These are phyloP conservation scores for Amphiura filiformis DNA, from an alignment of 35 echinoderm and acorn worm species.

Conservation along the genomic window DNA sequence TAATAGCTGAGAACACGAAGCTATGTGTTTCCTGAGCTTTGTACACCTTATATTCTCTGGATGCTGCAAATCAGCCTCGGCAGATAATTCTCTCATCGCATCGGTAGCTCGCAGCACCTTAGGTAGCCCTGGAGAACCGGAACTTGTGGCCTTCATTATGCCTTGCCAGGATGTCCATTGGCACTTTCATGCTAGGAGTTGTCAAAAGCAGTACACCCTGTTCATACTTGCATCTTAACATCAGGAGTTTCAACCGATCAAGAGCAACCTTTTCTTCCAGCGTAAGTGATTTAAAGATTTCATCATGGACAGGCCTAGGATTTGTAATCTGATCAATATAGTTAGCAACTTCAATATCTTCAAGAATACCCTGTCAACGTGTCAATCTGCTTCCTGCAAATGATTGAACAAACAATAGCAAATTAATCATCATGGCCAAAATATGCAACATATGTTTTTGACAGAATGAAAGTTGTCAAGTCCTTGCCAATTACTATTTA, in stretches of 20 bases:
- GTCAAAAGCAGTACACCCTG: neutral
- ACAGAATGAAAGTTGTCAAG: too few relatives aligned
- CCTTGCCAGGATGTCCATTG: neutral
- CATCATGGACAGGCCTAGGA: neutral
- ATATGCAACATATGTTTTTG: too few relatives aligned
- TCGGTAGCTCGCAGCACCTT: neutral
- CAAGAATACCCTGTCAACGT: too few relatives aligned
- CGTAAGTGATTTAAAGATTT: neutral
- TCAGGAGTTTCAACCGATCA: neutral
- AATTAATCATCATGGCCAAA: too few relatives aligned
- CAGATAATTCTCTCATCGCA: neutral
- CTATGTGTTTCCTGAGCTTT: neutral
- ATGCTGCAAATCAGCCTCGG: neutral
- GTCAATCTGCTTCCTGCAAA: too few relatives aligned
- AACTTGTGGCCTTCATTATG: neutral
- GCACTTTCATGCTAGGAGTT: neutral
- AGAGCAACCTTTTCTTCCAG: neutral
- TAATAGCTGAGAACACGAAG: neutral
- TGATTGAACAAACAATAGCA: too few relatives aligned
- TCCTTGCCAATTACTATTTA: too few relatives aligned
- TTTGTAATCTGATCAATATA: neutral
- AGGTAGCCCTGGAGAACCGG: neutral
- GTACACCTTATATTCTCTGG: neutral
- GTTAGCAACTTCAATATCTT: neutral
- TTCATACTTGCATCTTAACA: neutral